Base-by-base conservation (phyloP, 1,140 invertebrate genomes). In the Antheraea mylitta region DNA sequence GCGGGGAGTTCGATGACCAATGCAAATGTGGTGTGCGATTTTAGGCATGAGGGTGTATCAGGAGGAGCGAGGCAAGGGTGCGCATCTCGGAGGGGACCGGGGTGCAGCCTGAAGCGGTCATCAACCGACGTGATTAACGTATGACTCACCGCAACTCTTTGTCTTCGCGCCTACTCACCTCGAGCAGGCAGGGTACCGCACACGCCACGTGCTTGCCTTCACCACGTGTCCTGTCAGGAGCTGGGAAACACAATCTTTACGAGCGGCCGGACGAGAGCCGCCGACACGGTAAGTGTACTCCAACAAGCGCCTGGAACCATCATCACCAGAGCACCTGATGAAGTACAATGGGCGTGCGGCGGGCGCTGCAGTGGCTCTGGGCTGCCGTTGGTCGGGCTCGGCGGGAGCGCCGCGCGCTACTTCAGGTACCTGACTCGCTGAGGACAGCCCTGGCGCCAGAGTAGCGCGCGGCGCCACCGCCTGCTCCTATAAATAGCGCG, bases 291-390 rank as follows among this genome's bases (percentile, higher is more conserved):
- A 94, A 95, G 94, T 98, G 97, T 96, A 98, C 97, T 98, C 96
- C 97, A 97, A 96, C 96, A 98, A 97, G 96, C 97, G 96, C 97
- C 97, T 97, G 97, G 97, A 96, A 94, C 92, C 81, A 83, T 93
- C 90, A 93, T 94, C 94, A 97, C 97, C 97, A 98, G 97, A 98
- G 97, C 97, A 98, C 97, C 97, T 98, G 97, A 98, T 98, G 97
- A 98, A 98, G 97, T 98, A 98, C 97, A 98, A 98, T 97, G 96
- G 96, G 96, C 96, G 97, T 97, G 96, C 95, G 94, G 94, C 94
- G 94, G 90, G 74, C 77, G 67, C 65, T 68, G 70, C 60, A 30
- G 60, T 18, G 19, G 18, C 60, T 62, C 19, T 8, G 22, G 18
- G 62, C 69, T 58, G 62, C 68, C 6, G 4, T 36, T 59, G 18